Conservation (phyloP, 2,797 vertebrate species). For the Anguilla obscura region DNA sequence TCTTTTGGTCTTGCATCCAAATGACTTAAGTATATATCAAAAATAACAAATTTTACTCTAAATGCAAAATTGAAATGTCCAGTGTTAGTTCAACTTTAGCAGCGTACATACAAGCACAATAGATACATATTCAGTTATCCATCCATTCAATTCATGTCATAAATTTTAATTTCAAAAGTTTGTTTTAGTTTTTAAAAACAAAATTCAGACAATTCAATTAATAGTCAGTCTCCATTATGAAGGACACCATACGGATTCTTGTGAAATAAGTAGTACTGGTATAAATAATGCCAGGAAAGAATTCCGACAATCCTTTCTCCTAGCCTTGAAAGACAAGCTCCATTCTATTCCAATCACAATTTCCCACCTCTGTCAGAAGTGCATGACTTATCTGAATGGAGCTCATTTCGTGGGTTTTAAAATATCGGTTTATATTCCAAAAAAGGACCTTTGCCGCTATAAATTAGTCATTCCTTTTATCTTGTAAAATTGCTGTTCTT, state of each 20-base stretch:
- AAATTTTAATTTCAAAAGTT: too few relatives aligned
- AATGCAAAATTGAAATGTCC: too few relatives aligned
- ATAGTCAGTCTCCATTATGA: neutral
- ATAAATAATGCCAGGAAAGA: neutral
- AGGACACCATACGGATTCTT: neutral
- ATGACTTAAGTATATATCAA: too few relatives aligned
- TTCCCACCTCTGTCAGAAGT: slow-evolving; percentile 10
- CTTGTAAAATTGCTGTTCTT: slow-evolving; percentile 35
- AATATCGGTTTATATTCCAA: slow-evolving; percentile 23
- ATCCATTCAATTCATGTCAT: neutral
- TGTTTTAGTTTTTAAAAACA: too few relatives aligned
- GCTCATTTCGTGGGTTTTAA: slow-evolving; percentile 31
- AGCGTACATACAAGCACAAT: neutral
- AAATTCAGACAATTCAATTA: neutral
- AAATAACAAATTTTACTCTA: too few relatives aligned
- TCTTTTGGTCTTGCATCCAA: too few relatives aligned
- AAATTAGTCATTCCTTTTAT: slow-evolving; percentile 36
- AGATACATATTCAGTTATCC: neutral
- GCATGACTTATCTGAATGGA: slow-evolving; percentile 31
- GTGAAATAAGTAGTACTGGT: neutral
- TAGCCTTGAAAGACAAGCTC: neutral
- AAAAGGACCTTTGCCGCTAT: slow-evolving; percentile 32
- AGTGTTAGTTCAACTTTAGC: too few relatives aligned
- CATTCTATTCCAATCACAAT: neutral
- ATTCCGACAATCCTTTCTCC: neutral